phyloP scores from a whole-genome alignment of 2,113 vertebrate species.

The Syngnathus typhle region DNA sequence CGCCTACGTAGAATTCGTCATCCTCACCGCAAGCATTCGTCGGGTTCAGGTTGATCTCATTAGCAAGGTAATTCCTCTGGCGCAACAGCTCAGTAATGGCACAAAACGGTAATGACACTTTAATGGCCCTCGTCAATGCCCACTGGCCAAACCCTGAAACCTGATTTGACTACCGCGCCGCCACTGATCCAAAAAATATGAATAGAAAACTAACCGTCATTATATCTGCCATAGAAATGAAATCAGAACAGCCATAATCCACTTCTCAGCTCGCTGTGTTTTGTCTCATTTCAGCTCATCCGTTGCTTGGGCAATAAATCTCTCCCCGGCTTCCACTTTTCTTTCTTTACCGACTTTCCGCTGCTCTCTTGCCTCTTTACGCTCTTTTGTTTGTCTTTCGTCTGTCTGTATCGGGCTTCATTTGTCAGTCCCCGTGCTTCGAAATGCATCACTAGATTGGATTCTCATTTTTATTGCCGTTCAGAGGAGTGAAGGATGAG shows the following conservation, averaged over 20 bases:
- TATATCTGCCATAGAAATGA: slow-evolving; percentile 68
- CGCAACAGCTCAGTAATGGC: slow-evolving; percentile 65
- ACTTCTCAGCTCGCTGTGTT: slow-evolving; percentile 36
- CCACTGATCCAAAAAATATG: slow-evolving; percentile 61
- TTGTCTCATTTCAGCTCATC: slow-evolving; percentile 33
- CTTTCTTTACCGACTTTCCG: slow-evolving; percentile 10
- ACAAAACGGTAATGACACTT: slow-evolving; percentile 72
- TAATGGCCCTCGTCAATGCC: slow-evolving; percentile 70
- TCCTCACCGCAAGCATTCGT: slow-evolving; percentile 40
- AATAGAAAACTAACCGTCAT: slow-evolving; percentile 68
- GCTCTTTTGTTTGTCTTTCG: slow-evolving; percentile 29
- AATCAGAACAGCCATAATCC: slow-evolving; percentile 64
- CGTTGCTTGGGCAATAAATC: slow-evolving; percentile 14
- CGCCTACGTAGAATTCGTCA: slow-evolving; percentile 33
- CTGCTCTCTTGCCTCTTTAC: slow-evolving; percentile 10
- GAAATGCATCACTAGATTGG: slow-evolving; percentile 55
- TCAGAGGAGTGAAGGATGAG: slow-evolving; percentile 44
- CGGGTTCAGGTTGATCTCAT: slow-evolving; percentile 71
- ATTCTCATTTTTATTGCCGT: slow-evolving; percentile 51
- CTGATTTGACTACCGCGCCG: slow-evolving; percentile 56
- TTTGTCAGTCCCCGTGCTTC: slow-evolving; percentile 50
- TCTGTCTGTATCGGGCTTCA: slow-evolving; percentile 40
- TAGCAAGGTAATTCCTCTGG: slow-evolving; percentile 71
- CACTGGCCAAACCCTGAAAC: slow-evolving; percentile 71
- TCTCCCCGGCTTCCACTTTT: slow-evolving; percentile 11